These are phyloP conservation scores for Drosophila trapezifrons DNA, from an alignment of 1,140 invertebrate species.

Conservation along the genomic window DNA sequence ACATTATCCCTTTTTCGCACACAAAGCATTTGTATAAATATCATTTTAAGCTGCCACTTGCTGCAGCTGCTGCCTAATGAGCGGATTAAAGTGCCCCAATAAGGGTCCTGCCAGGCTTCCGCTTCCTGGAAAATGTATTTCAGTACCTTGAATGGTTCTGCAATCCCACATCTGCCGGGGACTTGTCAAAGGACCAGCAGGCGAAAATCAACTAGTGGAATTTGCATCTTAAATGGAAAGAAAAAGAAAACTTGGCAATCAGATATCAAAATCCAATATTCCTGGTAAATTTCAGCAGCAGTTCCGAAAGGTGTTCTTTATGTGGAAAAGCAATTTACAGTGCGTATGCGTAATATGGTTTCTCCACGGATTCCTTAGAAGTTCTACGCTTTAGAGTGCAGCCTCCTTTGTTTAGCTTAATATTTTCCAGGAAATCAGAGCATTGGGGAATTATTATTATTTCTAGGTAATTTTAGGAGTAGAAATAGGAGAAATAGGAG, in stretches of 20 bases:
- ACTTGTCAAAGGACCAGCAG: constrained; percentile 1
- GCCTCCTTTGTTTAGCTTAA: not conserved
- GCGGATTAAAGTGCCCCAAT: constrained; percentile 65
- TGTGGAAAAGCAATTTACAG: constrained; percentile 11
- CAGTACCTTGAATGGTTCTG: not conserved
- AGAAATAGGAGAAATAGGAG: not conserved
- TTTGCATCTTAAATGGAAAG: constrained; percentile 6
- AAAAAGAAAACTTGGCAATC: no score
- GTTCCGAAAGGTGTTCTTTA: constrained; percentile 4
- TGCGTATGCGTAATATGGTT: not conserved
- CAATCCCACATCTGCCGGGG: not conserved
- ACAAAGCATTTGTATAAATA: constrained; percentile 73
- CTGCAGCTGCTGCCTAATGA: constrained; percentile 79
- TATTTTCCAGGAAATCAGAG: not conserved
- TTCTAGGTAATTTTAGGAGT: accelerated
- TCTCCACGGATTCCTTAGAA: not conserved
- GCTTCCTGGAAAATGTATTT: constrained; percentile 10
- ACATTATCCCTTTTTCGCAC: constrained; percentile 64
- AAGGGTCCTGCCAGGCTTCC: constrained; percentile 1
- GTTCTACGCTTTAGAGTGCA: not conserved
- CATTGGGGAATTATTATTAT: no score
- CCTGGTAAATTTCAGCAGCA: constrained; percentile 3
- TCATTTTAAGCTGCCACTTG: constrained; percentile 61
- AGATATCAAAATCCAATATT: constrained; percentile 32
- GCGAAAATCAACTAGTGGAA: constrained; percentile 15